Evolutionary conservation across 1,140 invertebrate species (phyloP).

Genomic region (Delia radicum): DNA sequence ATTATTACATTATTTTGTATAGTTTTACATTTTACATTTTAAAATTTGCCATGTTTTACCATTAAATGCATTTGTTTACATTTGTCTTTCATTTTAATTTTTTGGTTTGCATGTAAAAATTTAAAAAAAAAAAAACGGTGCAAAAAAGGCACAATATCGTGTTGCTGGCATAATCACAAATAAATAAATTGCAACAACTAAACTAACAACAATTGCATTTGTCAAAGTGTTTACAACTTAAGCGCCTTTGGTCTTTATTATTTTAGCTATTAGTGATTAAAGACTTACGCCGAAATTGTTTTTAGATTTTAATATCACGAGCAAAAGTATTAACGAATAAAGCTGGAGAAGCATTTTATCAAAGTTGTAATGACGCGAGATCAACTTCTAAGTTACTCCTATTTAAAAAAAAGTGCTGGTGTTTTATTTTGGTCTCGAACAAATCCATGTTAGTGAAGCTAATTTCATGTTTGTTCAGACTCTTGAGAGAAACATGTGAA

Average conservation of each 20-base stretch:
- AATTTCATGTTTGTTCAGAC: too few species aligned
- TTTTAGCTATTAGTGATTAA: too few species aligned
- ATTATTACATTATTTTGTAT: neutral
- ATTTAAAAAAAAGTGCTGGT: too few species aligned
- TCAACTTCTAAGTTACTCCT: too few species aligned
- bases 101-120: neutral
- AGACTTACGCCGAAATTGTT: too few species aligned
- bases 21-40: neutral
- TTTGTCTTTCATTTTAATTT: neutral
- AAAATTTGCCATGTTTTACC: conserved; percentile 5
- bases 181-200: conserved; percentile 1
- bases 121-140: neutral
- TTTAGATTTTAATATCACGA: too few species aligned
- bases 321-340: too few species aligned
- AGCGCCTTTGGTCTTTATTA: conserved; percentile 17
- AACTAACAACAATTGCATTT: conserved; percentile 19
- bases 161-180: conserved; percentile 6
- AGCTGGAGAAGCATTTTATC: too few species aligned
- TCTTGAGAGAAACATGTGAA: too few species aligned
- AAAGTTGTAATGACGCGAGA: too few species aligned
- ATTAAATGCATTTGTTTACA: conserved; percentile 21
- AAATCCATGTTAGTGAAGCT: too few species aligned
- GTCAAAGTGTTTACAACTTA: conserved; percentile 23
- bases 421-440: too few species aligned
- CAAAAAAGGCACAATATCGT: neutral